Base-by-base conservation (phyloP, 37 sponge, comb jelly and placozoan genomes). In the Cladorhizidae sp. region DNA sequence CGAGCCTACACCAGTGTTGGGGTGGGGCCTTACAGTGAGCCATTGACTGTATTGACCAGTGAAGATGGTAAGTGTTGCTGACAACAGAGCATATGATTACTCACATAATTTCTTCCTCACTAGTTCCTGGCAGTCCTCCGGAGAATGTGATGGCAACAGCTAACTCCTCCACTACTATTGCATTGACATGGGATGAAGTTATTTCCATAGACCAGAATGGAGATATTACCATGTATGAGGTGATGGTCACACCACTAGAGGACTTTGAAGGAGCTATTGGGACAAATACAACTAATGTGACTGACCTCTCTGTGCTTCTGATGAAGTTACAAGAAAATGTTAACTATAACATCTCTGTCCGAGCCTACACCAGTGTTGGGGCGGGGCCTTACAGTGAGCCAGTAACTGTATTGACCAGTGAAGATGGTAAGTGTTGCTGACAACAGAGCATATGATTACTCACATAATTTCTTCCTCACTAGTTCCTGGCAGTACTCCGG, bases 401-500 rank as follows among this genome's bases (percentile, higher is more conserved):
- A 2, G 28, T 63, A 1, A 40, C 7, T 78, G 41, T 62, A 29
- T 40, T 25, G 39, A 78, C 67, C 15, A 21, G 2, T 11, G 25
- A 78, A 14, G 72, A 72, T 72, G 50, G 72, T 72, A 43, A 43
- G 72, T 43, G 49, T 45, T 45, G 49, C 8, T 12, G 9, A 12
- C 49, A 45, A 45, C 9, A 45, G 49, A 45, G 9, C 49, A 45
- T 45, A 12, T 45, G 9, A 5, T 45, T 45, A 9, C 8, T 45
- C 49, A 45, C 49, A 45, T 45, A 9, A 67, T 26, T 32, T 36
- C 22, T 20, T 2, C 35, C 39, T 68, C 36, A 5, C 43, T 61
- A 85, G 86, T 31, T 70, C 73, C 86, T 33, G 72, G 49, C 26
- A 64, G 49, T 45, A 43, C 81, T 28, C 87, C 87, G 37, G 57